Evolutionary conservation across 35 echinoderm and acorn worm genomes (phyloP).

Genomic region (Lytechinus variegatus): DNA sequence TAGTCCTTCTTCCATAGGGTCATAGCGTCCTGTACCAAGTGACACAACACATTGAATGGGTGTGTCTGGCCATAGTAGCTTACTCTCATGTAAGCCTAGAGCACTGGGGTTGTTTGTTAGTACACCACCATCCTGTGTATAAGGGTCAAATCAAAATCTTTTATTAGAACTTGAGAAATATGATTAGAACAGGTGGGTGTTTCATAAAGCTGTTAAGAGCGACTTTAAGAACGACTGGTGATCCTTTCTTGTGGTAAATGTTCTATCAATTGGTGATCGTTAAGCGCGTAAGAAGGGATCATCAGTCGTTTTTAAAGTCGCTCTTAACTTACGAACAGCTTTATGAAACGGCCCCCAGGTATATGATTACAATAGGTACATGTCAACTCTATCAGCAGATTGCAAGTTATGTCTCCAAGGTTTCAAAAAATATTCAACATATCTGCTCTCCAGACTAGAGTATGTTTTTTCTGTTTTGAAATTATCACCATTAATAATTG

Average conservation of each 20-base stretch:
- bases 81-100: constrained; percentile 88
- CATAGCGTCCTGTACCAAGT: constrained; percentile 87
- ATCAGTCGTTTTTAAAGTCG: too few species aligned
- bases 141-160: background rate
- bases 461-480: background rate
- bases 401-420: background rate
- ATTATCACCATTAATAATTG: background rate
- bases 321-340: too few species aligned
- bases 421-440: background rate
- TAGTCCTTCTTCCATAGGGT: constrained; percentile 64
- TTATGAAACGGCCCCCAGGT: too few species aligned
- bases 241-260: too few species aligned
- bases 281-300: too few species aligned
- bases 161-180: background rate
- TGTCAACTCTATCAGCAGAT: background rate
- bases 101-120: constrained; percentile 96
- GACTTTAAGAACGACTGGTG: too few species aligned
- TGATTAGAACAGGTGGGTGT: too few species aligned
- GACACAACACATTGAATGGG: constrained; percentile 95
- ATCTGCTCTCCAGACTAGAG: background rate
- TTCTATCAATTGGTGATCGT: too few species aligned
- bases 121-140: constrained; percentile 91
- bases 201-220: too few species aligned
- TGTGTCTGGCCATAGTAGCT: constrained; percentile 89
- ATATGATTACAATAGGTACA: background rate